Conservation (phyloP, 2,888 invertebrate species). For the Mesochorus sp. region DNA sequence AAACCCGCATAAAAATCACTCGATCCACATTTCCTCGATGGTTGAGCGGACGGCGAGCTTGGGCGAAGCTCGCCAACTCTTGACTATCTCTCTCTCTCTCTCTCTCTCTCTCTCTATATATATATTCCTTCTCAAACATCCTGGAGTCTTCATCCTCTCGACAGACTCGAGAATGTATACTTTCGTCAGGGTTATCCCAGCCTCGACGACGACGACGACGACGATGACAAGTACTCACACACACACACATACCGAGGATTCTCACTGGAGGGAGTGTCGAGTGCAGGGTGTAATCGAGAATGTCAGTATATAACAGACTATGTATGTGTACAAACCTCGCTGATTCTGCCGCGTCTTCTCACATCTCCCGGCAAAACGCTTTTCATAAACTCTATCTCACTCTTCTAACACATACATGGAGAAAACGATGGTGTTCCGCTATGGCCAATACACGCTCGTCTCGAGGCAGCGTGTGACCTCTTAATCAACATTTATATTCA, state of each 20-base stretch:
- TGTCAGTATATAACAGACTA: neutral
- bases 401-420: too few relatives aligned
- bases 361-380: slow-evolving; percentile 32
- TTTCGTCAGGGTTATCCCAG: slow-evolving; percentile 20
- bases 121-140: slow-evolving; percentile 54
- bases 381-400: slow-evolving; percentile 27
- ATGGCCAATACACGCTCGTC: slow-evolving; percentile 25
- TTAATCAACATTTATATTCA: slow-evolving; percentile 51
- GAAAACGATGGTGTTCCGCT: neutral
- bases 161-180: slow-evolving; percentile 55
- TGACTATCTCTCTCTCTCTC: neutral
- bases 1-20: slow-evolving; percentile 57
- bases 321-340: neutral
- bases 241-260: neutral
- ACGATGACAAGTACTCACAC: slow-evolving; percentile 24
- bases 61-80: neutral
- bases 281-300: slow-evolving; percentile 55
- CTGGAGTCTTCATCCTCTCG: slow-evolving; percentile 46
- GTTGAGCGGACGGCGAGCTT: slow-evolving; percentile 20
- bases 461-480: slow-evolving; percentile 43
- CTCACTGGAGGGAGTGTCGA: slow-evolving; percentile 35
- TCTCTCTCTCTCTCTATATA: neutral
- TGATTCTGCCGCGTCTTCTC: neutral
- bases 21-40: slow-evolving; percentile 28
- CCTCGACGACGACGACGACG: slow-evolving; percentile 20